Conservation (phyloP, 2,888 invertebrate genomes). For the Lasioglossum oenotherae region DNA sequence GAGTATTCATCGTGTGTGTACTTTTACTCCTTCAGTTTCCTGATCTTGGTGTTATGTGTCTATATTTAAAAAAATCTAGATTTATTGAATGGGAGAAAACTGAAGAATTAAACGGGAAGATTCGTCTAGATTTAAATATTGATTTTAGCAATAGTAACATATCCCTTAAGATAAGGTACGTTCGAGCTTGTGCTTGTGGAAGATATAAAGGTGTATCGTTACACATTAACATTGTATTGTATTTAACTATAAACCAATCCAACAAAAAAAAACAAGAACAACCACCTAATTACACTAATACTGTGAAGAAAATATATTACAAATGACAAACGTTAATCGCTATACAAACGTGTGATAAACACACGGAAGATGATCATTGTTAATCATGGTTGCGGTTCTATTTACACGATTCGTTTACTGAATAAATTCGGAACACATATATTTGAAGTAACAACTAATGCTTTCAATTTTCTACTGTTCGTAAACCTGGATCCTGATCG, state of each 20-base stretch:
- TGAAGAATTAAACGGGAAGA: slow-evolving; percentile 22
- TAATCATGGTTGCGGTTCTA: slow-evolving; percentile 79
- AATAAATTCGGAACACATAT: slow-evolving; percentile 76
- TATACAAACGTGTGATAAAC: slow-evolving; percentile 63
- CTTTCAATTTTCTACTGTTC: slow-evolving; percentile 37
- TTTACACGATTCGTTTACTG: slow-evolving; percentile 79
- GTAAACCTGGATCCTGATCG: background rate
- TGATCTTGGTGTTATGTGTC: slow-evolving; percentile 51
- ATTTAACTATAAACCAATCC: slow-evolving; percentile 57
- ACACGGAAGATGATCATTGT: slow-evolving; percentile 74
- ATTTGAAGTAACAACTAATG: slow-evolving; percentile 67
- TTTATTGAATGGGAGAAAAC: slow-evolving; percentile 24
- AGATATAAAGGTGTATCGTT: slow-evolving; percentile 64
- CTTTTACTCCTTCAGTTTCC: slow-evolving; percentile 45
- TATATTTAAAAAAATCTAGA: slow-evolving; percentile 42
- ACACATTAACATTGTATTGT: slow-evolving; percentile 64
- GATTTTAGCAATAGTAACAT: slow-evolving; percentile 54
- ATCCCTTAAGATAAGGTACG: slow-evolving; percentile 67
- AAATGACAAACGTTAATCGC: slow-evolving; percentile 61
- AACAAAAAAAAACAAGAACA: slow-evolving; percentile 20
- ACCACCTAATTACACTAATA: slow-evolving; percentile 62
- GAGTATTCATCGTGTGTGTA: slow-evolving; percentile 43
- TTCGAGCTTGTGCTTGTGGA: slow-evolving; percentile 65
- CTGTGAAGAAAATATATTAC: slow-evolving; percentile 61
- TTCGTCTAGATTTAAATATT: slow-evolving; percentile 53